These are phyloP conservation scores for Eupithecia subfuscata DNA, from an alignment of 2,888 invertebrate species.

Conservation along the genomic window DNA sequence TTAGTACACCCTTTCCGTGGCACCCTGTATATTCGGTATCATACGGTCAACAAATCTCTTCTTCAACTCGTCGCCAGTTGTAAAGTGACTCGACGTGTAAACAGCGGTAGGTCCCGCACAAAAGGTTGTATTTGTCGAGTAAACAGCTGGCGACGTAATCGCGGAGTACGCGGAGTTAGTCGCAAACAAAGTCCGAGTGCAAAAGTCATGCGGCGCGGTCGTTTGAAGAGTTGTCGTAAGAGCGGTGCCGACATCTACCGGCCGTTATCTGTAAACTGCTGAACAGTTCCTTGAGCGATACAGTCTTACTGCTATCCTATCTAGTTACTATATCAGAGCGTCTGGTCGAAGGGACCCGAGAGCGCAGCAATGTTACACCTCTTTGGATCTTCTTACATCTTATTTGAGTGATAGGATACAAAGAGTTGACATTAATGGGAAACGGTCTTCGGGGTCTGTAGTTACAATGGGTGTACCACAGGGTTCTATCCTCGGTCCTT, in stretches of 20 bases:
- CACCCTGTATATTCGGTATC: not conserved
- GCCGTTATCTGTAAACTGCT: not conserved
- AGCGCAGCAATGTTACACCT: no score
- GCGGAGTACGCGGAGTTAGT: not conserved
- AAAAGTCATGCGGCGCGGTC: not conserved
- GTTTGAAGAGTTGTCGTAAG: not conserved
- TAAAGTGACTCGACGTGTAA: conserved; percentile 6
- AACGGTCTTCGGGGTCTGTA: no score
- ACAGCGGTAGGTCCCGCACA: not conserved
- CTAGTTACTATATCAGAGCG: no score
- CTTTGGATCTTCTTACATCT: no score
- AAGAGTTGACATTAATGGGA: no score
- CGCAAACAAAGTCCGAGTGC: conserved; percentile 7
- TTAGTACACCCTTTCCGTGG: no score
- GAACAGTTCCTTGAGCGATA: no score
- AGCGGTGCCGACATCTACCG: not conserved
- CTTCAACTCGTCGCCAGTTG: not conserved
- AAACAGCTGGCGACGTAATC: not conserved
- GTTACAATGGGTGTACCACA: no score
- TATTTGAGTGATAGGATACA: no score
- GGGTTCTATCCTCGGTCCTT: no score
- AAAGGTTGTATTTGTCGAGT: conserved; percentile 7
- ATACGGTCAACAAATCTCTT: not conserved
- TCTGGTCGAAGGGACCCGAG: no score
- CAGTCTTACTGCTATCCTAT: no score